phyloP scores from a whole-genome alignment of 2,113 vertebrate species.

The Suncus etruscus region DNA sequence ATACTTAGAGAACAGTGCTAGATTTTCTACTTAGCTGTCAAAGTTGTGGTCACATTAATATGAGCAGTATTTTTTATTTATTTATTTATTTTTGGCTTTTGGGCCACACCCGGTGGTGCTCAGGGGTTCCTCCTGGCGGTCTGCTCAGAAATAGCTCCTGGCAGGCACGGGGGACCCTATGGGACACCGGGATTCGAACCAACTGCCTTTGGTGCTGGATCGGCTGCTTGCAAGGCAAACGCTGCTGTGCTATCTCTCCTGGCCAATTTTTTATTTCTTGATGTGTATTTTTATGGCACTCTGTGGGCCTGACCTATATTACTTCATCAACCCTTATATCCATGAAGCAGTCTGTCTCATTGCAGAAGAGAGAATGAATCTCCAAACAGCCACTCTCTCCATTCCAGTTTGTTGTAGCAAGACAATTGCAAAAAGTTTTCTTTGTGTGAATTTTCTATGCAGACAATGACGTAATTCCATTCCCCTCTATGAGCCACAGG shows the following conservation, averaged over 20 bases:
- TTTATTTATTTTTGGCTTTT: too few species aligned
- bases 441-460: not conserved
- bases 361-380: not conserved
- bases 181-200: too few species aligned
- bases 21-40: constrained; percentile 20
- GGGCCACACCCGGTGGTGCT: too few species aligned
- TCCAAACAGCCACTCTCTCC: not conserved
- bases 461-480: not conserved
- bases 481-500: not conserved
- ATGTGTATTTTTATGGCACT: not conserved
- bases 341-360: not conserved
- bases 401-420: not conserved
- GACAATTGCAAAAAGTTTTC: not conserved
- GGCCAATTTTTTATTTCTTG: constrained; percentile 14
- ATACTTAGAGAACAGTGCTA: constrained; percentile 8
- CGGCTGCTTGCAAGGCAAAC: too few species aligned
- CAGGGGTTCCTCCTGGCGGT: too few species aligned
- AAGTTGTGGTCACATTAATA: not conserved
- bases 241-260: too few species aligned
- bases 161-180: too few species aligned
- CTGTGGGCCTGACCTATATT: not conserved
- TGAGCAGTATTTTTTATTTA: not conserved
- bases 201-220: too few species aligned
- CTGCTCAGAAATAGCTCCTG: too few species aligned
- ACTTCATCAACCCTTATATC: not conserved